Evolutionary conservation across 2,888 invertebrate genomes (phyloP), one percentile per base, ranked within the genome.

Genomic region (Leptogaster cylindrica): DNA sequence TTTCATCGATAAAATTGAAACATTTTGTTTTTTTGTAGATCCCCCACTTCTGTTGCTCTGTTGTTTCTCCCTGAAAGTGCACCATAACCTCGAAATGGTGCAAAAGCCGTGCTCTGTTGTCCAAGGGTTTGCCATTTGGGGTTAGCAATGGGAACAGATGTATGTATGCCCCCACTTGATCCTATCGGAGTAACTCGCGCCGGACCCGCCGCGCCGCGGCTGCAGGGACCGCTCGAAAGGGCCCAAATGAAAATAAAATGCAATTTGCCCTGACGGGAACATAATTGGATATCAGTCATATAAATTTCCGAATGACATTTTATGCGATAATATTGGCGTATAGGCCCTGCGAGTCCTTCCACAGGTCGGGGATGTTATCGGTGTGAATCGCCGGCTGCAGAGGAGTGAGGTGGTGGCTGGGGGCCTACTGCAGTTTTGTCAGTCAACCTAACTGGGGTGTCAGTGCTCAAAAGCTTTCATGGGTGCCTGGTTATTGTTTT

Each of bases 221-320:
- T 28, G n/a, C 31, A 28, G 33, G 14, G 18, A 46, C 44, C 55
- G 69, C n/a, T n/a, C n/a, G n/a, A n/a, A n/a, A n/a, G 68, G 67
- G 65, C 68, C 70, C 65, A 70, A 70, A 71, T 68, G 70, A 69
- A 72, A 73, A 73, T 72, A 73, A 73, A 73, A 72, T 73, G 71
- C 72, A 73, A 73, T 73, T 71, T 71, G 46, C 52, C 68, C 73
- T 72, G 71, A 72, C 72, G 72, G 71, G 36, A 67, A 68, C 73
- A 66, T 73, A 73, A 73, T 73, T 73, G 73, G 73, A 73, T 72
- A 73, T 73, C 73, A 72, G 73, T 73, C 73, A 73, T 71, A 73
- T 73, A 73, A 73, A 73, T 73, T 73, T 71, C 68, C 68, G 64
- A 72, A 71, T 72, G 72, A 71, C 71, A 71, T 71, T 72, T 72